phyloP scores from a whole-genome alignment of 2,797 vertebrate genomes.

The Sebastes elongatus region DNA sequence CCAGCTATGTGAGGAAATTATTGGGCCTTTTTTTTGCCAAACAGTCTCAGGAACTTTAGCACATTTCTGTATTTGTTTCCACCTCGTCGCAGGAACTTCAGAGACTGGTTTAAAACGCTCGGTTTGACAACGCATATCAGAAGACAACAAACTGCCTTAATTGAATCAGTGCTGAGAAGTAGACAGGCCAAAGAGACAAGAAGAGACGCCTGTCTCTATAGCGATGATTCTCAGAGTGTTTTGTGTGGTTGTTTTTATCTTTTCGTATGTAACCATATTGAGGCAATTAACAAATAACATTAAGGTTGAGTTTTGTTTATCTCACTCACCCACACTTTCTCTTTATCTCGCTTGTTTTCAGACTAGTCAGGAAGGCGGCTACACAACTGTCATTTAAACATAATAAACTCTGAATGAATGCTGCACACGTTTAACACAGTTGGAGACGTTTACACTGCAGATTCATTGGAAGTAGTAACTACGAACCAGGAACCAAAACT shows the following conservation, averaged over 20 bases:
- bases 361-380: neutral
- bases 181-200: neutral
- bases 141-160: neutral
- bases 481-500: neutral
- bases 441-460: neutral
- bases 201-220: neutral
- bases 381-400: neutral
- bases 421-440: neutral
- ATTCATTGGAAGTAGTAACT: neutral
- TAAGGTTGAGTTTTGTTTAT: conserved; percentile 7
- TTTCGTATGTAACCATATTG: neutral
- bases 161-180: neutral
- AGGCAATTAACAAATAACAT: conserved; percentile 4
- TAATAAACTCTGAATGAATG: neutral
- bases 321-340: neutral
- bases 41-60: neutral
- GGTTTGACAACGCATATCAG: neutral
- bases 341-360: conserved; percentile 5
- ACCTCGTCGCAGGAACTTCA: neutral
- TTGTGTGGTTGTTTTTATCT: neutral
- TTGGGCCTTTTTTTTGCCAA: neutral
- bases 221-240: neutral
- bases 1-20: neutral
- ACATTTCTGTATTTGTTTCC: neutral
- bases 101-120: neutral